These are phyloP conservation scores for Manis javanica DNA, from an alignment of 2,797 vertebrate genomes.

Conservation along the genomic window DNA sequence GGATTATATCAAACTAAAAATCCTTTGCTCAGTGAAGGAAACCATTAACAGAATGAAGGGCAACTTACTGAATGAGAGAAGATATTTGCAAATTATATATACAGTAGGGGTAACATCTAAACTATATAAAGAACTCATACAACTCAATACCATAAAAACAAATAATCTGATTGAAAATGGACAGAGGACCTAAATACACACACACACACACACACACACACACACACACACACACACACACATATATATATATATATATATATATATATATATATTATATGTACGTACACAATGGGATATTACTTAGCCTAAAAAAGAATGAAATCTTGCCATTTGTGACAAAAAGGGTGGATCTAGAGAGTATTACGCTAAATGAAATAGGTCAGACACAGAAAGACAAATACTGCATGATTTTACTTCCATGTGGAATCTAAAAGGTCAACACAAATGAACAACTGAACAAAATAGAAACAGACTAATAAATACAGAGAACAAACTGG, in stretches of 20 bases:
- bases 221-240: neutral
- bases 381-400: neutral
- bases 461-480: neutral
- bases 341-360: neutral
- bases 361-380: neutral
- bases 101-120: neutral
- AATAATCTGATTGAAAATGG: neutral
- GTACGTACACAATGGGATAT: neutral
- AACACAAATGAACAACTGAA: too few species aligned
- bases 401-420: neutral
- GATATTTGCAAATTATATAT: neutral
- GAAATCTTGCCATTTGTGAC: neutral
- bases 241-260: too few species aligned
- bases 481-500: neutral
- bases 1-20: neutral
- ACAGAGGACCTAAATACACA: neutral
- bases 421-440: neutral
- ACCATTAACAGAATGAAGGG: neutral
- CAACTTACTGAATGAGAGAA: neutral
- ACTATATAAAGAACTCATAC: neutral
- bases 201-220: too few species aligned
- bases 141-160: neutral
- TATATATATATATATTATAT: too few species aligned
- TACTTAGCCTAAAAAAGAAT: neutral
- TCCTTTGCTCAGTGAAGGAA: neutral